These are phyloP conservation scores for Moxostoma hubbsi DNA, from an alignment of 2,797 vertebrate genomes.

Conservation along the genomic window DNA sequence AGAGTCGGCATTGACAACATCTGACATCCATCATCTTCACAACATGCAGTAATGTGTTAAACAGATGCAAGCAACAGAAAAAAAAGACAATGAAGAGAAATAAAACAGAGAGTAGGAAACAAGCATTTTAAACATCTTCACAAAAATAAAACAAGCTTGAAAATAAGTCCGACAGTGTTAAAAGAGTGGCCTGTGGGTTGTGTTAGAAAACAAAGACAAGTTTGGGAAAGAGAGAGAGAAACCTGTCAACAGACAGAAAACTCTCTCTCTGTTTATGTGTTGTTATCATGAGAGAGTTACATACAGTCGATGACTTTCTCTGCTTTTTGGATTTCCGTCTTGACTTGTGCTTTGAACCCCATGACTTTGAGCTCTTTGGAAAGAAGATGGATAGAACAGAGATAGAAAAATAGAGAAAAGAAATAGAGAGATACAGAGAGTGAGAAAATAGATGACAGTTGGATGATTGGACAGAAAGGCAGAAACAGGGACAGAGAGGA, in stretches of 20 bases:
- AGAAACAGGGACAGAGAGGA: conserved; percentile 35
- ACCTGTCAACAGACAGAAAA: conserved; percentile 43
- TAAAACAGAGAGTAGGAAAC: conserved; percentile 20
- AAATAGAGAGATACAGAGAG: conserved; percentile 19
- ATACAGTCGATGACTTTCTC: conserved; percentile 85
- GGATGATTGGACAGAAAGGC: conserved; percentile 22
- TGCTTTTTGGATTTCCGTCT: conserved; percentile 89
- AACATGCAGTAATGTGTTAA: conserved; percentile 60
- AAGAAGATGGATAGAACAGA: conserved; percentile 52
- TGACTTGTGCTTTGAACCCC: conserved; percentile 83
- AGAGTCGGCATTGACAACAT: background rate
- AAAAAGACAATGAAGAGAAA: conserved; percentile 38
- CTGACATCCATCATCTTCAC: conserved; percentile 5
- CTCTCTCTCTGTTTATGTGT: conserved; percentile 53
- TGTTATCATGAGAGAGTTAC: conserved; percentile 68
- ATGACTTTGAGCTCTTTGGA: conserved; percentile 80
- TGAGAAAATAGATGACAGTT: conserved; percentile 41
- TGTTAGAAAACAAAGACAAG: conserved; percentile 68
- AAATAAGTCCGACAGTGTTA: conserved; percentile 43
- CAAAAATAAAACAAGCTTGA: conserved; percentile 26
- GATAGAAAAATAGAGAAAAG: background rate
- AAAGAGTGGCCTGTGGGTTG: conserved; percentile 6
- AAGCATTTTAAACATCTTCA: conserved; percentile 52
- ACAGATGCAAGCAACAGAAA: conserved; percentile 19
- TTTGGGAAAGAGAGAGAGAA: conserved; percentile 46